These are phyloP conservation scores for Eleutherodactylus coqui DNA, from an alignment of 2,797 vertebrate species.

Conservation along the genomic window DNA sequence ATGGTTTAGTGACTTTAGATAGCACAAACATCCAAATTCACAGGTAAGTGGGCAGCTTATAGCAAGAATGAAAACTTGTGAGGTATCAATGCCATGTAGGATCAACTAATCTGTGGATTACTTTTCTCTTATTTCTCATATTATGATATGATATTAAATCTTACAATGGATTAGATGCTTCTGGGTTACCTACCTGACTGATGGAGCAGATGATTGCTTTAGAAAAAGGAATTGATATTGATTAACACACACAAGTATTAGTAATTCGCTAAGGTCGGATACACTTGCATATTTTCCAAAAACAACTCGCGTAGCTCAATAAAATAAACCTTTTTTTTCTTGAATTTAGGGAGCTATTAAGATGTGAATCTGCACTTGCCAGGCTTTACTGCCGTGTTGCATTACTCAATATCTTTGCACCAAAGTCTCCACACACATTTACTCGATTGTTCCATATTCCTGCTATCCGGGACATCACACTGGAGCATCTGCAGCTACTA, in stretches of 20 bases:
- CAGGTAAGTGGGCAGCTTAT: slow-evolving; percentile 77
- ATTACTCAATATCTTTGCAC: slow-evolving; percentile 96
- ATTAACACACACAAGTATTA: background rate
- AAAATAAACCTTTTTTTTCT: background rate
- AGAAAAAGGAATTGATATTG: background rate
- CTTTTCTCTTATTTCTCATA: background rate
- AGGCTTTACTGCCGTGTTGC: slow-evolving; percentile 96
- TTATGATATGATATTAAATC: background rate
- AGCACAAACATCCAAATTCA: slow-evolving; percentile 98
- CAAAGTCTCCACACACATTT: slow-evolving; percentile 93
- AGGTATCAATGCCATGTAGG: no score
- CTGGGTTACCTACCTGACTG: background rate
- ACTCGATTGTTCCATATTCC: slow-evolving; percentile 97
- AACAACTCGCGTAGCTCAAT: background rate
- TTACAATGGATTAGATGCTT: background rate
- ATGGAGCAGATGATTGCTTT: background rate
- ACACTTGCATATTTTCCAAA: background rate
- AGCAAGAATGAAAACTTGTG: background rate
- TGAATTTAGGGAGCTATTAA: slow-evolving; percentile 87
- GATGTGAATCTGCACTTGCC: slow-evolving; percentile 91
- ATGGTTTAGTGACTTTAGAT: slow-evolving; percentile 92
- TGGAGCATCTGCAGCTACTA: slow-evolving; percentile 95
- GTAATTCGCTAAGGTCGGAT: no score
- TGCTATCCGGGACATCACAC: slow-evolving; percentile 92
- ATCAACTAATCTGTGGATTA: no score